Evolutionary conservation across 2,797 vertebrate genomes (phyloP), one percentile per base, ranked within the genome.

Genomic region (Characodon lateralis): DNA sequence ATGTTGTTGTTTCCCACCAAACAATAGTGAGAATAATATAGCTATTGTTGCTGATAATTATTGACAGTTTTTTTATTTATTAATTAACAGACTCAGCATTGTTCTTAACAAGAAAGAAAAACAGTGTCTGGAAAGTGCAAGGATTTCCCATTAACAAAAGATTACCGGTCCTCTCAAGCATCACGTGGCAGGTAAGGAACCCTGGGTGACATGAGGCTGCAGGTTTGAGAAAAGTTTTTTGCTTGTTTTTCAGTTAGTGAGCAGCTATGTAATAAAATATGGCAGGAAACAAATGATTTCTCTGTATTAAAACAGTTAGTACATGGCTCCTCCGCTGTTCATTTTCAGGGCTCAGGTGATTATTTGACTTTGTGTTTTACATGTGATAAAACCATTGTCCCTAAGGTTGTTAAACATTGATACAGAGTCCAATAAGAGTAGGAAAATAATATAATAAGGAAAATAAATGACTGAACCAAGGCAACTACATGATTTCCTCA

Each of bases 101-200:
- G 71, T 56, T 41, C 65, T 51, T 51, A 20, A 46, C 24, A 69
- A 2, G 3, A 28, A 55, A 69, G 56, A 51, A 83, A 79, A 75
- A 48, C 83, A 78, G 61, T 65, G 41, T 61, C 73, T 78, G 68
- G 5, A 43, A 61, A 80, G 78, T 35, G 68, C 14, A 55, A 31
- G 48, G 71, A 82, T 85, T 80, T 83, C 59, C 84, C 72, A 85
- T 87, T 82, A 86, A 85, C 84, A 82, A 87, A 81, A 55, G 71
- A 84, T 85, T 26, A 56, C 13, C 8, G n/a, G 55, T 83, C 78
- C 59, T 63, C 51, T 73, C 35, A 72, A 66, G 50, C 22, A 68
- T 82, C 41, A 56, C 24, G 78, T 78, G 59, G 31, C 20, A 73
- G 74, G 56, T 82, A 72, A 83, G 43, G 46, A 87, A 71, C 53